phyloP scores from a whole-genome alignment of 2,797 vertebrate genomes.

The Etheostoma nigrum region DNA sequence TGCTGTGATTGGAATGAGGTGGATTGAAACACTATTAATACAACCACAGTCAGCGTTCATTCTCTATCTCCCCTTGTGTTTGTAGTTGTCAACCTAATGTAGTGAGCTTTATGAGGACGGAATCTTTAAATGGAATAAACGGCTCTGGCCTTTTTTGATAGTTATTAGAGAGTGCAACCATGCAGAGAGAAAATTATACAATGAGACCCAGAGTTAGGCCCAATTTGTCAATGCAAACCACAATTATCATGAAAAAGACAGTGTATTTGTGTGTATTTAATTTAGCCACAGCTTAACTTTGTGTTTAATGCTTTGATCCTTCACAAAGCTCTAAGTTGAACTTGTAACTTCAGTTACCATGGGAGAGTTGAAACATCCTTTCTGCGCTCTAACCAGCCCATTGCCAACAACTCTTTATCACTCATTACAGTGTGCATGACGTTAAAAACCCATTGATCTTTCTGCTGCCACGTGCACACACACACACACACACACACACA shows the following conservation, averaged over 20 bases:
- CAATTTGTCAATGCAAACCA: constrained; percentile 64
- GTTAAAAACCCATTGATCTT: constrained; percentile 52
- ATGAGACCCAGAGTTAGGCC: constrained; percentile 33
- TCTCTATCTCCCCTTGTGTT: constrained; percentile 28
- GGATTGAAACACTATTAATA: constrained; percentile 4
- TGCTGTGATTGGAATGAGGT: no score
- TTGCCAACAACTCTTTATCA: constrained; percentile 31
- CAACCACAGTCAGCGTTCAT: constrained; percentile 31
- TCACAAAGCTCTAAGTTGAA: constrained; percentile 7
- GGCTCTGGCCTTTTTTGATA: constrained; percentile 51
- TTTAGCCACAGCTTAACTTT: background rate
- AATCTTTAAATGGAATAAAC: constrained; percentile 68
- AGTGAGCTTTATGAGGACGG: constrained; percentile 58
- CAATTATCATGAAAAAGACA: background rate
- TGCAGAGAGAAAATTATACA: constrained; percentile 55
- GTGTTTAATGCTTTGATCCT: constrained; percentile 24
- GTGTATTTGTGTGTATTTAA: background rate
- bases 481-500: background rate
- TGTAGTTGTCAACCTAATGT: constrained; percentile 51
- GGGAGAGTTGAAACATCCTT: constrained; percentile 14
- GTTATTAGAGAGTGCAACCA: constrained; percentile 51
- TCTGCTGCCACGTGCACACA: background rate
- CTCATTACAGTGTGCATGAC: constrained; percentile 47
- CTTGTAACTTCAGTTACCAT: constrained; percentile 28
- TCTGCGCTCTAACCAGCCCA: constrained; percentile 5